These are phyloP conservation scores for Muntiacus reevesi DNA, from an alignment of 2,113 vertebrate genomes.

Conservation along the genomic window DNA sequence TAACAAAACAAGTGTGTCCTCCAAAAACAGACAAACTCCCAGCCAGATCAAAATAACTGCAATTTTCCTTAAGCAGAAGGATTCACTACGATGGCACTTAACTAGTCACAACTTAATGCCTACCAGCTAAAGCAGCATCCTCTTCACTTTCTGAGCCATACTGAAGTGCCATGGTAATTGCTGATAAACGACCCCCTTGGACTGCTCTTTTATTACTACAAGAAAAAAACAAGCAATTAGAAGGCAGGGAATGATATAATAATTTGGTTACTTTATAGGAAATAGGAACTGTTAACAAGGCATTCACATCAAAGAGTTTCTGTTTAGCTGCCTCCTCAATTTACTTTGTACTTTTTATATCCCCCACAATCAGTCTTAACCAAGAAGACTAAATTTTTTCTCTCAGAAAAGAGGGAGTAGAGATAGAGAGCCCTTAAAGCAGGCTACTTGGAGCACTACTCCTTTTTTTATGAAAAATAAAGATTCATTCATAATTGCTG, in stretches of 20 bases:
- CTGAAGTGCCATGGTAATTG: conserved; percentile 97
- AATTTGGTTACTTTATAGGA: not conserved
- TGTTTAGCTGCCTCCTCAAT: not conserved
- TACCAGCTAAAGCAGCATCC: conserved; percentile 95
- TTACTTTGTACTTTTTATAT: not conserved
- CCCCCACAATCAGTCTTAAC: not conserved
- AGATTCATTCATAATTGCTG: not conserved
- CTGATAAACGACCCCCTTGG: conserved; percentile 95
- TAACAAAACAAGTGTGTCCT: conserved; percentile 12
- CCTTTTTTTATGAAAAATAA: conserved; percentile 33
- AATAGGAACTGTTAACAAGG: conserved; percentile 24
- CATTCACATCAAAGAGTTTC: not conserved
- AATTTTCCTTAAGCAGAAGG: conserved; percentile 11
- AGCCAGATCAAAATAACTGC: not conserved
- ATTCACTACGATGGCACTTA: not conserved
- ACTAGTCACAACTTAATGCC: conserved; percentile 23
- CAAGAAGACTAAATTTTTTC: not conserved
- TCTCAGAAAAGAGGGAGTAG: not conserved
- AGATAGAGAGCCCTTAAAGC: not conserved
- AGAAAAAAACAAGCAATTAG: conserved; percentile 63
- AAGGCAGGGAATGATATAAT: not conserved
- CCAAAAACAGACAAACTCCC: not conserved
- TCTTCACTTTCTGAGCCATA: conserved; percentile 99
- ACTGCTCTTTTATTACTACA: conserved; percentile 93
- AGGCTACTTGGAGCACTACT: not conserved